phyloP scores from a whole-genome alignment of 1,140 invertebrate species.

The Leptinotarsa undecemlineata region DNA sequence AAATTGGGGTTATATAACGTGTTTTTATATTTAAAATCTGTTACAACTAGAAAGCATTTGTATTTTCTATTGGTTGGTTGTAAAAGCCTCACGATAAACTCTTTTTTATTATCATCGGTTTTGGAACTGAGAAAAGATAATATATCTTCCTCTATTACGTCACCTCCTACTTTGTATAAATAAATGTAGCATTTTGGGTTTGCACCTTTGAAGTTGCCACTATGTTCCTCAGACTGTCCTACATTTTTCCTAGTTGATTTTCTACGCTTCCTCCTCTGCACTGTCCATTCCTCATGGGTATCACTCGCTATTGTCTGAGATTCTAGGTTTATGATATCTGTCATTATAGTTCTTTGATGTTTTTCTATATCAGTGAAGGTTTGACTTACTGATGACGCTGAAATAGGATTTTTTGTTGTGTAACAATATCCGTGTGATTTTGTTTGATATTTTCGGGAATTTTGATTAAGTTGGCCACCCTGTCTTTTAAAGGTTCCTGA shows the following conservation, averaged over 20 bases:
- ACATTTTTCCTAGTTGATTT: background rate
- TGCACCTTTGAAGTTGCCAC: background rate
- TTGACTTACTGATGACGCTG: no score
- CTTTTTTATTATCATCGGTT: background rate
- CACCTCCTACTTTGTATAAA: background rate
- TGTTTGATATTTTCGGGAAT: no score
- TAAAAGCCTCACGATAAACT: background rate
- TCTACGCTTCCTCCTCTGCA: no score
- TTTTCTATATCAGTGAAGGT: no score
- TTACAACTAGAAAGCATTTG: constrained; percentile 1
- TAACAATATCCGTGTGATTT: no score
- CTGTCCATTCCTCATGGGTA: no score
- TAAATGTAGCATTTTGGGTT: background rate
- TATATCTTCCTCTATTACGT: background rate
- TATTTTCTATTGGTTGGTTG: background rate
- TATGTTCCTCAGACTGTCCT: constrained; percentile 4
- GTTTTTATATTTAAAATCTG: constrained; percentile 15
- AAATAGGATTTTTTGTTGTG: no score
- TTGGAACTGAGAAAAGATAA: background rate
- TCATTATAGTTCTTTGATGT: background rate
- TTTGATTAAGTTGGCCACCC: no score
- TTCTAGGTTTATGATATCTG: background rate
- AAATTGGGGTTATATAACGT: background rate
- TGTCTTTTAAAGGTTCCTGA: no score
- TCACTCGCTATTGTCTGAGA: no score